These are phyloP conservation scores for Datnioides undecimradiatus DNA, from an alignment of 2,113 vertebrate species.

Conservation along the genomic window DNA sequence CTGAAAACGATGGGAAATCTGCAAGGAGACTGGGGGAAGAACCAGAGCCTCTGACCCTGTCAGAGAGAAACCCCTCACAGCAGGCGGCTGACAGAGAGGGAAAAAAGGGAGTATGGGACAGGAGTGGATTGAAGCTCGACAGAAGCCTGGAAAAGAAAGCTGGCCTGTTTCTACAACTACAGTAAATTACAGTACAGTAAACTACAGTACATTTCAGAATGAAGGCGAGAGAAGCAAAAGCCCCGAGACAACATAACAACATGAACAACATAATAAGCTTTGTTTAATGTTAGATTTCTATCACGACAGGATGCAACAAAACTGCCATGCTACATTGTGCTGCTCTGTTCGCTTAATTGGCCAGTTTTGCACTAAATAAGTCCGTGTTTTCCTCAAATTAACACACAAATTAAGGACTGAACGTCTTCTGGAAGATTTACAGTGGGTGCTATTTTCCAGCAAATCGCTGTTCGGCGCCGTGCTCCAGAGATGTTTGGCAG, in stretches of 20 bases:
- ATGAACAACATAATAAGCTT: no score
- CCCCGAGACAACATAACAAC: background rate
- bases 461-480: background rate
- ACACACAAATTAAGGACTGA: background rate
- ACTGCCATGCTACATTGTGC: background rate
- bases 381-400: background rate
- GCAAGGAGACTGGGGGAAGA: slow-evolving; percentile 8
- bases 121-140: slow-evolving; percentile 27
- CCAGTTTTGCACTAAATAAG: background rate
- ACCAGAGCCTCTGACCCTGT: slow-evolving; percentile 38
- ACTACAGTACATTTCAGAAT: slow-evolving; percentile 8
- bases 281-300: background rate
- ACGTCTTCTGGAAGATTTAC: background rate
- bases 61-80: slow-evolving; percentile 50
- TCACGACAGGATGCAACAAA: background rate
- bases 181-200: slow-evolving; percentile 24
- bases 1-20: slow-evolving; percentile 35
- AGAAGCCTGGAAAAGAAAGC: slow-evolving; percentile 39
- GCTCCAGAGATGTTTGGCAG: background rate
- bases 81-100: slow-evolving; percentile 35
- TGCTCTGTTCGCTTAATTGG: background rate
- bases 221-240: background rate
- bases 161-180: background rate
- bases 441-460: background rate
- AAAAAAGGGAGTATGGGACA: slow-evolving; percentile 29